Percentiles rank a stretch among this genome's conserved stretches.
These are phyloP conservation scores for Hedya salicella DNA, from an alignment of 2,888 invertebrate species.

Conservation along the genomic window DNA sequence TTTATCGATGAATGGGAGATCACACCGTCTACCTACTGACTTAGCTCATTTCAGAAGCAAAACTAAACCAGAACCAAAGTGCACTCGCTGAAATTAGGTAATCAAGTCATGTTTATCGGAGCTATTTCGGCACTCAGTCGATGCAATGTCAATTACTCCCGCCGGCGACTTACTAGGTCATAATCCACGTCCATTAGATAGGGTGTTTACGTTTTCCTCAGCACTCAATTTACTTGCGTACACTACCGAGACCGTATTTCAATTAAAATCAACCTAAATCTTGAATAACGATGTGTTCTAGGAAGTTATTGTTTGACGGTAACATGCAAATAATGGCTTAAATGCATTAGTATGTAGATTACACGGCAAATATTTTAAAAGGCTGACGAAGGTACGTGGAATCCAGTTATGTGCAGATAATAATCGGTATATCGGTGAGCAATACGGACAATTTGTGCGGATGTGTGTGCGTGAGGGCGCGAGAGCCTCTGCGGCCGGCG, in stretches of 20 bases:
- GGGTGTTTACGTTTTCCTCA: slow-evolving; percentile 62
- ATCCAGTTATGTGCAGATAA: slow-evolving; percentile 78
- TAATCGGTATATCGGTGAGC: slow-evolving; percentile 58
- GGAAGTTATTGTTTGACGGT: slow-evolving; percentile 63
- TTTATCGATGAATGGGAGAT: too few species aligned
- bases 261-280: slow-evolving; percentile 63
- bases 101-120: slow-evolving; percentile 63
- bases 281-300: slow-evolving; percentile 68
- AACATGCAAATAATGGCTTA: slow-evolving; percentile 67
- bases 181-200: slow-evolving; percentile 58
- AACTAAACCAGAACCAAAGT: slow-evolving; percentile 2
- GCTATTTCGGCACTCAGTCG: slow-evolving; percentile 61
- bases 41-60: not conserved
- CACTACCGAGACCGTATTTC: slow-evolving; percentile 56
- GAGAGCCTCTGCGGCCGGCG: slow-evolving; percentile 76
- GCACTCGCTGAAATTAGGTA: slow-evolving; percentile 44
- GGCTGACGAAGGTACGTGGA: slow-evolving; percentile 67
- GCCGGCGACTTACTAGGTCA: slow-evolving; percentile 53
- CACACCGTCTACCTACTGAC: too few species aligned
- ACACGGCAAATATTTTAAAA: slow-evolving; percentile 72
- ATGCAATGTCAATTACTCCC: slow-evolving; percentile 64
- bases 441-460: slow-evolving; percentile 48
- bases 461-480: slow-evolving; percentile 72
- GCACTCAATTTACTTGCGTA: slow-evolving; percentile 50
- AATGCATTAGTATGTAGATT: slow-evolving; percentile 59